These are phyloP conservation scores for Prorops nasuta DNA, from an alignment of 1,140 invertebrate genomes.

Conservation along the genomic window DNA sequence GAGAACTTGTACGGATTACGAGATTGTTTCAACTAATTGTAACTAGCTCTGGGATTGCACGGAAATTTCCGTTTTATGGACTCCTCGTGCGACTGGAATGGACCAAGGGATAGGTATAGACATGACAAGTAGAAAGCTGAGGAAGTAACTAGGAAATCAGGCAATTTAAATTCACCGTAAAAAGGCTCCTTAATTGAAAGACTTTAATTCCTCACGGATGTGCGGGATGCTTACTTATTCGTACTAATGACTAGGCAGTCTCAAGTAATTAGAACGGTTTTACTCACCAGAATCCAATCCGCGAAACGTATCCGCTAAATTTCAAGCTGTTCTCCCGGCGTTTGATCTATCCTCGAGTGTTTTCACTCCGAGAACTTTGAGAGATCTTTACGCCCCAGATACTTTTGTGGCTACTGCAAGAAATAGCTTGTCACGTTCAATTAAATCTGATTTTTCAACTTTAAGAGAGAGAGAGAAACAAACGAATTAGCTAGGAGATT, in stretches of 20 bases:
- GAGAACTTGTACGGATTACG: slow-evolving; percentile 14
- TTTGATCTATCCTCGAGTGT: background rate
- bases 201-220: slow-evolving; percentile 42
- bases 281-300: slow-evolving; percentile 14
- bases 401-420: background rate
- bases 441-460: too few relatives aligned
- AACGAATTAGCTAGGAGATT: too few relatives aligned
- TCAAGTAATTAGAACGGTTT: slow-evolving; percentile 28
- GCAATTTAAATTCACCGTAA: slow-evolving; percentile 53
- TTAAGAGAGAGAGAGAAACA: too few relatives aligned
- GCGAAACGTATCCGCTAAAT: background rate
- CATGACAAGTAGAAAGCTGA: slow-evolving; percentile 2
- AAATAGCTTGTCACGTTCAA: too few relatives aligned
- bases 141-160: slow-evolving; percentile 38
- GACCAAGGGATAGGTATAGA: background rate
- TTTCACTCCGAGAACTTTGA: background rate
- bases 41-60: background rate
- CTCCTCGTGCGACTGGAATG: slow-evolving; percentile 4
- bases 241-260: slow-evolving; percentile 43
- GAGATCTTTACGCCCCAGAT: background rate
- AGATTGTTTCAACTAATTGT: slow-evolving; percentile 31
- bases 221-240: slow-evolving; percentile 43
- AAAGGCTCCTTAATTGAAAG: slow-evolving; percentile 51
- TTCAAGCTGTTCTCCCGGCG: background rate
- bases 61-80: slow-evolving; percentile 5